Conservation (phyloP, 2,888 invertebrate genomes). For the Rhyacophila evoluta region DNA sequence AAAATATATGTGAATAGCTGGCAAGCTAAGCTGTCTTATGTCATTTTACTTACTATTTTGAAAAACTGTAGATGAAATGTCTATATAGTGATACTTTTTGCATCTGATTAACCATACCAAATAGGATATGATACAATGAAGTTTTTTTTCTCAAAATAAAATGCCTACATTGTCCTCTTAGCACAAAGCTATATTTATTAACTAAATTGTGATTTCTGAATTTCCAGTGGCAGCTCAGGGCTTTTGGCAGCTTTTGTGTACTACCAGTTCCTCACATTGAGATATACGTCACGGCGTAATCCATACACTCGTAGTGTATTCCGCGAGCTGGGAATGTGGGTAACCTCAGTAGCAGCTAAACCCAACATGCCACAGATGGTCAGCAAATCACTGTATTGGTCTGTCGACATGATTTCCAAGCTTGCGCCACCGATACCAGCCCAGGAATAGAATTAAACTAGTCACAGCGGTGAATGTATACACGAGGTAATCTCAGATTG, state of each 20-base stretch:
- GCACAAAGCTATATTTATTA: too few species aligned
- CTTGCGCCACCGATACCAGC: slow-evolving; percentile 77
- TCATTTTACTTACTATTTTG: too few species aligned
- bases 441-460: slow-evolving; percentile 38
- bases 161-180: too few species aligned
- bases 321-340: slow-evolving; percentile 82
- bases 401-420: slow-evolving; percentile 79
- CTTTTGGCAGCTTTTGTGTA: slow-evolving; percentile 95
- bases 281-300: slow-evolving; percentile 95
- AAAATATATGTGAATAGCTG: too few species aligned
- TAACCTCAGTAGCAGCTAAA: slow-evolving; percentile 77
- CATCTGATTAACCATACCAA: too few species aligned
- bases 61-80: too few species aligned
- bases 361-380: slow-evolving; percentile 78
- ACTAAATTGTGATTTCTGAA: too few species aligned
- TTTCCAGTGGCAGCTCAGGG: slow-evolving; percentile 87
- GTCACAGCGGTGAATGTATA: not conserved
- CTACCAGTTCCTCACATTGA: slow-evolving; percentile 93
- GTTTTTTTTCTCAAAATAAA: too few species aligned
- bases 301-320: slow-evolving; percentile 96
- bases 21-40: too few species aligned
- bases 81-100: too few species aligned
- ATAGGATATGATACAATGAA: too few species aligned
- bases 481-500: not conserved
- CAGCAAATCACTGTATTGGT: slow-evolving; percentile 70